Evolutionary conservation across 2,113 vertebrate species (phyloP), one percentile per base, ranked within the genome.

Genomic region (Neolamprologus tretocephalus): DNA sequence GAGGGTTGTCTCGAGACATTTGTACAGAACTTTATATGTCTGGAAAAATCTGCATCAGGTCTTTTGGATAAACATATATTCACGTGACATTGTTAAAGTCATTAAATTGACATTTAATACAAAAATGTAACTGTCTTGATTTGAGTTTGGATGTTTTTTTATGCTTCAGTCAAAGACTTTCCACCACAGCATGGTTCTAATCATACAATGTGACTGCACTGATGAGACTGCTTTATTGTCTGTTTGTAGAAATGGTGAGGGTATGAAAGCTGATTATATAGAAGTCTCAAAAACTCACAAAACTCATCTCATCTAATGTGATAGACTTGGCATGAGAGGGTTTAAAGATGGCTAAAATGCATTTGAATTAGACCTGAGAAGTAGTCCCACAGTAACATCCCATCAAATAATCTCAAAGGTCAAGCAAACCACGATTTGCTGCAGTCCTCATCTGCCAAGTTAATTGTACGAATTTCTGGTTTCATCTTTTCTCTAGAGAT

Each of bases 21-120:
- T 75, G 23, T 2, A 47, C 21, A 1, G 40, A 66, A 66, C 63
- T 68, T 40, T 68, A 3, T 40, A 45, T 0, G 14, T 1, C 14
- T 45, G 40, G 37, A 73, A 73, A 45, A 73, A 26, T 73, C 37
- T 37, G 26, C 5, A 9, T 26, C 68, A 10, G 68, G 37, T 45
- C 21, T 10, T 73, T 73, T 16, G 37, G 13, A 45, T 7, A 73
- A 73, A 45, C 8, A 26, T 73, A 45, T 73, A 26, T 73, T 73
- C 1, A 73, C 8, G 0, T 73, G 40, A 26, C 21, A 17, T 47
- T 26, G 1, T 73, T 3, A 5, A 45, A 11, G 40, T 28, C 21
- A 26, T 45, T 17, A 73, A 73, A 28, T 73, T 1, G 6, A 73
- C 4, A 45, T 45, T 73, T 26, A 11, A 45, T 45, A 73, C 40